phyloP scores from a whole-genome alignment of 2,113 vertebrate genomes.

The Pelvicachromis taeniatus region DNA sequence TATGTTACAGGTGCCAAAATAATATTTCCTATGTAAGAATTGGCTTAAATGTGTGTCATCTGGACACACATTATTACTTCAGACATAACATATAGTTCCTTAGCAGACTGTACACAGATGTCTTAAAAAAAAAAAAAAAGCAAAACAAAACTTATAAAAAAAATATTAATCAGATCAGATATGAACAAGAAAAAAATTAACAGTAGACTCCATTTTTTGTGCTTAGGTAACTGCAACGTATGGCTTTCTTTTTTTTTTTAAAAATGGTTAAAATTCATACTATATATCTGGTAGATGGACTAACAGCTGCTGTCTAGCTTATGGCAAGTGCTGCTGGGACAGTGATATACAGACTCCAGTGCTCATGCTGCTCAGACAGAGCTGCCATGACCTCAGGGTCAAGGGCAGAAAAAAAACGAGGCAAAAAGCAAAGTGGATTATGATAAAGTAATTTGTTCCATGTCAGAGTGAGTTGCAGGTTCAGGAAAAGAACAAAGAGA shows the following conservation, averaged over 20 bases:
- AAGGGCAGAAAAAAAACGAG: constrained; percentile 29
- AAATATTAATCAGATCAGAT: not conserved
- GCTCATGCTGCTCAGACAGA: not conserved
- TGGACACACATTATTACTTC: not conserved
- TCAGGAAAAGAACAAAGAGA: constrained; percentile 27
- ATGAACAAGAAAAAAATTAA: not conserved
- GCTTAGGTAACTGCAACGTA: not conserved
- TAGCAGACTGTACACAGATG: not conserved
- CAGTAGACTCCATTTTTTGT: not conserved
- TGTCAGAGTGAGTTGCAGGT: constrained; percentile 39
- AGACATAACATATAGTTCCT: not conserved
- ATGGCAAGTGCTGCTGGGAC: not conserved
- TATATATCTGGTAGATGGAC: not conserved
- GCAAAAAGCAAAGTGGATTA: constrained; percentile 52
- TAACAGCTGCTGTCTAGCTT: constrained; percentile 50
- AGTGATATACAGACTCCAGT: constrained; percentile 11
- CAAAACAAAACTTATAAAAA: not conserved
- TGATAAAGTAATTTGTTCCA: constrained; percentile 63
- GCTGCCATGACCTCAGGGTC: constrained; percentile 27
- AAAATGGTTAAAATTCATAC: not conserved
- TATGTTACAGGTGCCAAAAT: not conserved
- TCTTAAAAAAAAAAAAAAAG: not conserved
- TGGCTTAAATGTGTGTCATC: not conserved
- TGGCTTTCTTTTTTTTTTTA: no score
- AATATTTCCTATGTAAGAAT: not conserved